Conservation (phyloP, 2,888 invertebrate genomes). For the Eledona agricola region DNA sequence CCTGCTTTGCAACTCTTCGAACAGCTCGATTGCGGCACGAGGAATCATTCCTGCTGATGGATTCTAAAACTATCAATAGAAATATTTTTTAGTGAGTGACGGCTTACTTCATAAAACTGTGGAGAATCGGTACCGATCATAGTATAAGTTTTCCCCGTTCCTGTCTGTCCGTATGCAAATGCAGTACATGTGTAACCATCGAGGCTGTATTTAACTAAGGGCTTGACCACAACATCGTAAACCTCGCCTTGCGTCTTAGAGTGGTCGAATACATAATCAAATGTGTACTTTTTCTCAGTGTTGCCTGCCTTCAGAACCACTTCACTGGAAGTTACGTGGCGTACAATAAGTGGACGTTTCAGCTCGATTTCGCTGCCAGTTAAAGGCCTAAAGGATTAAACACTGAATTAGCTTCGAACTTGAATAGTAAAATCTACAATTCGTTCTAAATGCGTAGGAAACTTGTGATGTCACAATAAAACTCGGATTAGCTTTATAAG, state of each 20-base stretch:
- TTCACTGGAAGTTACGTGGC: conserved; percentile 4
- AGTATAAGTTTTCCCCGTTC: conserved; percentile 96
- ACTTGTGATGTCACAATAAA: too few species aligned
- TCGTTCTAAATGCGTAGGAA: too few species aligned
- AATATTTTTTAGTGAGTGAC: too few species aligned
- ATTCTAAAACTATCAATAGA: too few species aligned
- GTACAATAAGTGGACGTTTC: conserved; percentile 4
- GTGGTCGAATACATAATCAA: conserved; percentile 86
- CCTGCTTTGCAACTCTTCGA: conserved; percentile 81
- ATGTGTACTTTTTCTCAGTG: conserved; percentile 77
- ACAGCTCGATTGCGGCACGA: conserved; percentile 87
- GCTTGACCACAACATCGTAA: conserved; percentile 87
- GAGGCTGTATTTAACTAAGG: conserved; percentile 90
- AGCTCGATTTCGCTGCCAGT: conserved; percentile 8
- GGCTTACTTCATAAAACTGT: conserved; percentile 76
- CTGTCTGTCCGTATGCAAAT: conserved; percentile 95
- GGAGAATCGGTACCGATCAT: conserved; percentile 71
- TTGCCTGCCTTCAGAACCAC: conserved; percentile 61
- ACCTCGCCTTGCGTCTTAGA: conserved; percentile 87
- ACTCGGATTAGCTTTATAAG: too few species aligned
- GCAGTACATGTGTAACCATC: conserved; percentile 97
- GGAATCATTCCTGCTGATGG: conserved; percentile 92
- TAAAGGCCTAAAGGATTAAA: too few species aligned
- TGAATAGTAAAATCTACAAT: too few species aligned
- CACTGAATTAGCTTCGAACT: too few species aligned